Percentiles rank a stretch among this genome's conserved stretches.
Conservation (phyloP, 2,888 invertebrate species). For the Hyposoter didymator region DNA sequence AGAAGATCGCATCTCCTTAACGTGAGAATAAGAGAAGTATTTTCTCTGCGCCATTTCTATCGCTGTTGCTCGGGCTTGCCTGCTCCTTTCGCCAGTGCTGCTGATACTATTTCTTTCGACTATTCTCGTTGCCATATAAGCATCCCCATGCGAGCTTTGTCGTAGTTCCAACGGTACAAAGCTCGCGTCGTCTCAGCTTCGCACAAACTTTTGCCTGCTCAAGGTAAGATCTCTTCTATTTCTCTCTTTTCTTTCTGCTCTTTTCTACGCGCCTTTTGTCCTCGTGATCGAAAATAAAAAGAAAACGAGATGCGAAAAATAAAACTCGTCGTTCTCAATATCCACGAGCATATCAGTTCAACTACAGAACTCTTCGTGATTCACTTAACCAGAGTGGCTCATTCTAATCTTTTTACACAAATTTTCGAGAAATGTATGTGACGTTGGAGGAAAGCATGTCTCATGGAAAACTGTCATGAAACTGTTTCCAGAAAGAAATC, state of each 20-base stretch:
- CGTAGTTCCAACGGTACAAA: conserved; percentile 42
- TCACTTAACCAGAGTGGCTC: conserved; percentile 40
- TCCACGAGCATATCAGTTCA: conserved; percentile 28
- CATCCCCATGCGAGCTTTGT: conserved; percentile 29
- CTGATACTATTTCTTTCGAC: conserved; percentile 38
- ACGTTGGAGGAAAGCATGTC: background rate
- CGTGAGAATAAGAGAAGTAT: conserved; percentile 66
- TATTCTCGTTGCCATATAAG: conserved; percentile 19
- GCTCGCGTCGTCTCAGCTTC: conserved; percentile 43
- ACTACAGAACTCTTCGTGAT: conserved; percentile 47
- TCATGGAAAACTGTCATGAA: background rate
- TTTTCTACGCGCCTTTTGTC: conserved; percentile 12
- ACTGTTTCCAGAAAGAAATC: background rate
- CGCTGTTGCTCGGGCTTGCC: conserved; percentile 12
- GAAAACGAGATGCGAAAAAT: conserved; percentile 33
- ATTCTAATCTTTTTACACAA: conserved; percentile 1
- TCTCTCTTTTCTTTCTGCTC: background rate
- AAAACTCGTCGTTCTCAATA: conserved; percentile 48
- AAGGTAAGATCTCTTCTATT: conserved; percentile 14
- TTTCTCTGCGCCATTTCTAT: conserved; percentile 42
- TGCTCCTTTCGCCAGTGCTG: conserved; percentile 5
- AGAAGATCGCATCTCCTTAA: conserved; percentile 65
- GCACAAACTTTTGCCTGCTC: conserved; percentile 32
- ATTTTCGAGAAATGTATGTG: background rate
- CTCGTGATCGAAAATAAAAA: conserved; percentile 23